Evolutionary conservation across 2,113 vertebrate genomes (phyloP), one percentile per base, ranked within the genome.

Genomic region (Muscicapa adusta): DNA sequence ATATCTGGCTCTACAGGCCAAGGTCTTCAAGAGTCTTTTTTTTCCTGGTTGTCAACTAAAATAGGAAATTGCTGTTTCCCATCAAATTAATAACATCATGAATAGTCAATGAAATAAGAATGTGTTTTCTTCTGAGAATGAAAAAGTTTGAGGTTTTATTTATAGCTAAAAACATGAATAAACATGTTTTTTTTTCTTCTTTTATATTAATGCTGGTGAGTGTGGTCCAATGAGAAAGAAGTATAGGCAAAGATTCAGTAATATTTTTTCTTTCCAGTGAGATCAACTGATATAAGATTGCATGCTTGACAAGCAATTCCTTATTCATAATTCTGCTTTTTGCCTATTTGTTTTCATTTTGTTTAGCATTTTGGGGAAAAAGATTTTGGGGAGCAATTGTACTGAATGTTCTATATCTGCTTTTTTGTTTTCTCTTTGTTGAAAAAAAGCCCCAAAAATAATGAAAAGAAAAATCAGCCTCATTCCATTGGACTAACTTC

Each of bases 401-500:
- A 54, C 15, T 58, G 25, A 53, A 56, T 2, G n/a, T 48, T 57
- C 25, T 50, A 11, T 48, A 33, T 36, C 7, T 0, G 0, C 1
- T 28, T 63, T 47, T 57, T 57, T 24, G 4, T 48, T 51, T 57
- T 24, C 4, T 28, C 6, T n/a, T 62, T 31, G 17, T 47, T 40
- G 43, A 8, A 86, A 2, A 18, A 42, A 20, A 3, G 8, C 2
- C 3, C 12, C 1, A 2, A 4, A 8, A 56, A 54, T 63, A 29
- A 24, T 3, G 2, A 26, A 3, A 36, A 66, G 5, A 2, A 76
- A 65, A 76, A 48, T 48, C 14, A 45, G 4, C 48, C 26, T 65
- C 10, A 89, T 63, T 63, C 15, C 3, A 0, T 34, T 72, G 8
- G 17, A 60, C 26, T 87, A 31, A 17, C 3, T 84, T 70, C 16